Evolutionary conservation across 2,888 invertebrate genomes (phyloP), one percentile per base, ranked within the genome.

Genomic region (Rosalia funebris): DNA sequence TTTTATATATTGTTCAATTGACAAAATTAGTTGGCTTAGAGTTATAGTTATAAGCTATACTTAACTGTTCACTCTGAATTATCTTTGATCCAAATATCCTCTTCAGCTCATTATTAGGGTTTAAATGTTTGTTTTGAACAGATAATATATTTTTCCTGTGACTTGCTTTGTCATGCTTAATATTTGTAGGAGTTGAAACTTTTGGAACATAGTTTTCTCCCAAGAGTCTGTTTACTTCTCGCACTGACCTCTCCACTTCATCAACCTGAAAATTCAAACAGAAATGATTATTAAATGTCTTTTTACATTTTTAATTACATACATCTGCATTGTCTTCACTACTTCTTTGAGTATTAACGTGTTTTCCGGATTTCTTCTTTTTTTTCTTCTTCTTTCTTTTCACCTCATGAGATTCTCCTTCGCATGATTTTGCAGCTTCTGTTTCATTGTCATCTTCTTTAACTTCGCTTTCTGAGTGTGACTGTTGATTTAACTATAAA

Each of bases 31-130:
- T n/a, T n/a, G n/a, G n/a, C n/a, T n/a, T n/a, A n/a, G n/a, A n/a
- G n/a, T n/a, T n/a, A n/a, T n/a, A n/a, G n/a, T n/a, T n/a, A n/a
- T n/a, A n/a, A n/a, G n/a, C n/a, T n/a, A n/a, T n/a, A n/a, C n/a
- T n/a, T 72, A 64, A 77, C 77, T 78, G 77, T 57, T 91, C 90
- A 53, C 87, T 85, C 79, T 90, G 90, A 15, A 92, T 86, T 53
- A 91, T 89, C 79, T 89, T 88, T 14, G 90, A 88, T 15, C 93
- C 93, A 84, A 93, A 93, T 74, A 92, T 91, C 74, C 88, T 86
- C 63, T 90, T 89, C 77, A 93, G 83, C 82, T 93, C 93, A 82
- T 91, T 91, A 66, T 90, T 90, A 9, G 91, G 88, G 82, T 92
- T 92, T 15, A 93, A 82, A 78, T 91, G 85, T 75, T 90, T 90